Base-by-base conservation (phyloP, 2,888 invertebrate species). In the Aleiodes alternator region DNA sequence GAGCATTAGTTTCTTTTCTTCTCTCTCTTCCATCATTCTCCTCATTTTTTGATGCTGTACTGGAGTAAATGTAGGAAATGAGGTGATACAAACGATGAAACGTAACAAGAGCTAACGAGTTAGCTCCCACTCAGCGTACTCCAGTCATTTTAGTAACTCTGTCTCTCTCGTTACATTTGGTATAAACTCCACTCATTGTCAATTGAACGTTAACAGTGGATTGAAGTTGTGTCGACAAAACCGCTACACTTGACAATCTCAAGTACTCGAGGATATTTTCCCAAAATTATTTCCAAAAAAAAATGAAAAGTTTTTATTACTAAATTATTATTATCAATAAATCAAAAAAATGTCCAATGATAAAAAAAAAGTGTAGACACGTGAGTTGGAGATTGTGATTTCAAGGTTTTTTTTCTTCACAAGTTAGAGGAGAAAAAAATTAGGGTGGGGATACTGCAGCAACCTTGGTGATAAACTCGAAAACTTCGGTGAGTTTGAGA, bases 51-150 rank as follows among this genome's bases (percentile, higher is more conserved):
- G 43, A 43, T 9, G 34, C 9, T 69, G n/a, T 5, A 53, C 53
- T 16, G 53, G 29, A 38, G 56, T 29, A 23, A 64, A 12, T 38
- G 48, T 48, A 43, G 16, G 48, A 48, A 43, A 43, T 64, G 43
- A 64, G 43, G 23, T 43, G 64, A 48, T 64, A 64, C 64, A 64
- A 43, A n/a, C n/a, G 59, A 71, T 43, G 29, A 50, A 72, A 72
- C 43, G 59, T 74, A 74, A 74, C 61, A 53, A 74, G 69, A 74
- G 53, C 59, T 74, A 74, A 74, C 68, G 50, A 69, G 69, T 74
- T 57, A n/a, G 69, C 74, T 74, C 74, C 74, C 74, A 74, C 74
- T 74, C 61, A 29, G 16, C n/a, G 68, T 16, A 74, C 69, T 74
- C 59, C 43, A 69, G 56, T 74, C 31, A 69, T 74, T 57, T 50